Conservation (phyloP, 37 sponge, comb jelly and placozoan genomes). For the Chondrilla cf. caribensis region DNA sequence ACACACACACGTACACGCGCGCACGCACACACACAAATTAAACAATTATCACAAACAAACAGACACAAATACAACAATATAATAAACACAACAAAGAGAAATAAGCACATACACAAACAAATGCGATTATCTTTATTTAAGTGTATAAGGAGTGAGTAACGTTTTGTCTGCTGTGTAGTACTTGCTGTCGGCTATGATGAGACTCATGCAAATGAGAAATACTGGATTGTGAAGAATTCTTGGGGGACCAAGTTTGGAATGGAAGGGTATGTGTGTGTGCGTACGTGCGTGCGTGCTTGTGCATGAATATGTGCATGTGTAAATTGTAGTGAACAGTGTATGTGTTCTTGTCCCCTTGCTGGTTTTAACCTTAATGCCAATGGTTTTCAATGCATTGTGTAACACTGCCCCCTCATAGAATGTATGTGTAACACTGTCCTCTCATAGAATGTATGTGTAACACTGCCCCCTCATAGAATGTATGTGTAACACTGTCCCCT, state of each 20-base stretch:
- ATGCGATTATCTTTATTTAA: not conserved
- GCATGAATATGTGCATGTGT: not conserved
- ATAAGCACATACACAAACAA: too few relatives aligned
- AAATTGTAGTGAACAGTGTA: not conserved
- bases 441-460: too few relatives aligned
- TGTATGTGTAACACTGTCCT: not conserved
- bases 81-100: too few relatives aligned
- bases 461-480: too few relatives aligned
- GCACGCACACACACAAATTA: too few relatives aligned
- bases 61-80: too few relatives aligned
- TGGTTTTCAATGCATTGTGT: not conserved
- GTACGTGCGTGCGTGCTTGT: not conserved
- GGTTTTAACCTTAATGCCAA: too few relatives aligned
- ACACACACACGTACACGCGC: too few relatives aligned
- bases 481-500: too few relatives aligned
- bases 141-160: too few relatives aligned
- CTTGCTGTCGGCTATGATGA: slow-evolving; percentile 65
- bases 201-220: slow-evolving; percentile 32
- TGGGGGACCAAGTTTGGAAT: slow-evolving; percentile 62
- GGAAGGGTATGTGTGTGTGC: slow-evolving; percentile 44
- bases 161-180: slow-evolving; percentile 31
- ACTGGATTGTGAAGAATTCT: slow-evolving; percentile 84
- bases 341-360: too few relatives aligned
- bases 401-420: not conserved
- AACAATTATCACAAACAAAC: too few relatives aligned